Evolutionary conservation across 1,140 invertebrate genomes (phyloP).

Genomic region (Dolichoris vasculosae): DNA sequence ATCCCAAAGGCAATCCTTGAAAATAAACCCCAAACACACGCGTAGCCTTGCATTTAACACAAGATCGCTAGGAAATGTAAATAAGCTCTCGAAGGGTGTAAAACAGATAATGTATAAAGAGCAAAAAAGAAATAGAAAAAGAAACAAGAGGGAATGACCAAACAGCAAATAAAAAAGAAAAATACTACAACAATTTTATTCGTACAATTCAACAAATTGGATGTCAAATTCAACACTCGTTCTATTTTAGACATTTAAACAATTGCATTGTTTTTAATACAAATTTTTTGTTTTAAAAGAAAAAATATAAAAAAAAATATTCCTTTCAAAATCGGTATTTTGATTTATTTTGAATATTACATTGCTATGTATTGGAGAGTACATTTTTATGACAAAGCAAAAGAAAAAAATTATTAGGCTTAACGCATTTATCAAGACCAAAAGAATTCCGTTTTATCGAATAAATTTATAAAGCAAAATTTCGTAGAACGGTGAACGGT

Average conservation of each 20-base stretch:
- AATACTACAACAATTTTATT: not conserved
- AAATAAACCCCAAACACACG: not conserved
- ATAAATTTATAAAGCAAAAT: no score
- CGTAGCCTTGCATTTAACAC: not conserved
- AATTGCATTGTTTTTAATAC: no score
- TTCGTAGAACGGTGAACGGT: no score
- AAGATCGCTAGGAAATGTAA: conserved; percentile 19
- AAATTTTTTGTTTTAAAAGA: no score
- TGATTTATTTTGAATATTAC: no score
- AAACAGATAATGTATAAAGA: not conserved
- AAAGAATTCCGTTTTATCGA: no score
- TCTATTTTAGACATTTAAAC: not conserved
- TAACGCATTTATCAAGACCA: no score
- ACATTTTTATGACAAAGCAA: no score
- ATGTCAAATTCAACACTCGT: not conserved
- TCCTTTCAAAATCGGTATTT: no score
- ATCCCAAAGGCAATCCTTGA: not conserved
- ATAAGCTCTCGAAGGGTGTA: not conserved
- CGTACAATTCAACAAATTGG: not conserved
- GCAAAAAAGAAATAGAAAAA: not conserved
- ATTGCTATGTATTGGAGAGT: no score
- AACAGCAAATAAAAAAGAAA: not conserved
- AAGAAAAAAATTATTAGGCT: no score
- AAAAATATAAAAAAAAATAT: no score
- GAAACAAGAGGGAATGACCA: not conserved